Evolutionary conservation across 1,140 invertebrate genomes (phyloP).

Genomic region (Drosophila lacertosa): DNA sequence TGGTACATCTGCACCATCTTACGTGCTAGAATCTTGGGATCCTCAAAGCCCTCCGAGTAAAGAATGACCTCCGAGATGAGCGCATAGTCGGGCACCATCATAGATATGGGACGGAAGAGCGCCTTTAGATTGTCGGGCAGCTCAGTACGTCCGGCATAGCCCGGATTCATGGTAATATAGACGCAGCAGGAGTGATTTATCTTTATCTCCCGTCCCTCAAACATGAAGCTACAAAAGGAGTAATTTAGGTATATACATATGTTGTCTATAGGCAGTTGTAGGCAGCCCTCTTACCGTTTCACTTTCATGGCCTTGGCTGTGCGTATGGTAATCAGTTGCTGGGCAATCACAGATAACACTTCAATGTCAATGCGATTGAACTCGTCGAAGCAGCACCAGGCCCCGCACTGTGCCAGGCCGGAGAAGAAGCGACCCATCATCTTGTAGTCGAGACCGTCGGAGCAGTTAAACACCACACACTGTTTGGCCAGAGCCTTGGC

Average conservation of each 20-base stretch:
- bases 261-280: not conserved
- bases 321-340: constrained; percentile 91
- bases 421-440: constrained; percentile 96
- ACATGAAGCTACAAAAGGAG: constrained; percentile 87
- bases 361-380: constrained; percentile 96
- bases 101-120: constrained; percentile 93
- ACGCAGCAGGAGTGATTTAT: constrained; percentile 93
- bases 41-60: constrained; percentile 96
- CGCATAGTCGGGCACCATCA: constrained; percentile 97
- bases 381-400: constrained; percentile 97
- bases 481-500: constrained; percentile 94
- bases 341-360: constrained; percentile 94
- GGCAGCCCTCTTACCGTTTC: constrained; percentile 85
- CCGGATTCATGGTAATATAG: constrained; percentile 96
- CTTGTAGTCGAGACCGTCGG: constrained; percentile 92
- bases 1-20: constrained; percentile 98
- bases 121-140: constrained; percentile 93
- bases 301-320: constrained; percentile 89
- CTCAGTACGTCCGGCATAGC: constrained; percentile 94
- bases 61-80: constrained; percentile 96
- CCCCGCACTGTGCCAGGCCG: constrained; percentile 93
- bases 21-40: constrained; percentile 91
- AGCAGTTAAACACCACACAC: constrained; percentile 96
- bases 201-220: constrained; percentile 95
- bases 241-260: not conserved